Conservation (phyloP, 1,140 invertebrate species). For the Trichogramma pretiosum region DNA sequence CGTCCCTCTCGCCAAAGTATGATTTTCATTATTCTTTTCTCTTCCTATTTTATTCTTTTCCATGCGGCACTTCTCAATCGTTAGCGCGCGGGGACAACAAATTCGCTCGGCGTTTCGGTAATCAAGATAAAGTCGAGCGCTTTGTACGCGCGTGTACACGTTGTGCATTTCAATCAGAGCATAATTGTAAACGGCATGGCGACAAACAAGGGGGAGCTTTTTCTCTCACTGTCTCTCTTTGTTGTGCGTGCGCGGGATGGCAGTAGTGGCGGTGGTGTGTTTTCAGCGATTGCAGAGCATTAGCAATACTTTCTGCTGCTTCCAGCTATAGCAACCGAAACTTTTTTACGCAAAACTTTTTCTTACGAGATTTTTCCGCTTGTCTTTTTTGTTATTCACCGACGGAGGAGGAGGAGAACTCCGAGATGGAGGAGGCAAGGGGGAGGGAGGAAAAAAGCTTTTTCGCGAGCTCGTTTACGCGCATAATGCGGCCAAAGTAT, state of each 20-base stretch:
- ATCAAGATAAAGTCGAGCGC: too few species aligned
- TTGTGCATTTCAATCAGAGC: slow-evolving; percentile 2
- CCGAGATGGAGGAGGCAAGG: too few species aligned
- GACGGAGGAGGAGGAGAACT: too few species aligned
- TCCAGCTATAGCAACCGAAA: neutral
- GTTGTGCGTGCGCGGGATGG: neutral
- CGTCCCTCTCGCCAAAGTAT: too few species aligned
- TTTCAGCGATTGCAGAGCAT: neutral
- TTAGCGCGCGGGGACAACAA: too few species aligned
- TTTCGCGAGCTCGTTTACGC: neutral
- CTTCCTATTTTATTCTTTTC: neutral
- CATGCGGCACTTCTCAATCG: neutral
- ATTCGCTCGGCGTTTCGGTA: too few species aligned
- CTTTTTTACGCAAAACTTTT: neutral
- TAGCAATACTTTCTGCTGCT: neutral
- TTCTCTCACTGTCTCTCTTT: neutral
- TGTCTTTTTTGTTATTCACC: neutral
- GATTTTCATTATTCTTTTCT: slow-evolving; percentile 1
- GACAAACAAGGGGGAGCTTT: neutral
- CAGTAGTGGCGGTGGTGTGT: too few species aligned
- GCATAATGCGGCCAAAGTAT: too few species aligned
- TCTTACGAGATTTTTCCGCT: neutral
- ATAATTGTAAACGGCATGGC: slow-evolving; percentile 2
- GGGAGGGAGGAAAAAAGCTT: too few species aligned
- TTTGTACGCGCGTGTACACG: neutral